Evolutionary conservation across 2,113 vertebrate species (phyloP), one percentile per base, ranked within the genome.

Genomic region (Tragelaphus strepsiceros): DNA sequence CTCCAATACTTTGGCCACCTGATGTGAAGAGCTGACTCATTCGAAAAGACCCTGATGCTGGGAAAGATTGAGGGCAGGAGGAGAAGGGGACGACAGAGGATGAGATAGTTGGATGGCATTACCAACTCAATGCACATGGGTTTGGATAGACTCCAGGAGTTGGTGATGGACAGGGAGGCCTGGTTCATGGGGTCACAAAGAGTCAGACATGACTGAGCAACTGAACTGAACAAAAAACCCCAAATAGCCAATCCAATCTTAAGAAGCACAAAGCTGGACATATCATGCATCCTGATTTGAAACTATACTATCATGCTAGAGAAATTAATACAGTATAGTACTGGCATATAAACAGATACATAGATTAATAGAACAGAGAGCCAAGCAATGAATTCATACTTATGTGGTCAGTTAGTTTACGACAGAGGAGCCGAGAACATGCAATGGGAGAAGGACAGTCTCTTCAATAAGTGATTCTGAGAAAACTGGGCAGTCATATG

Each of bases 141-240:
- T 71, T 35, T 35, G 64, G 2, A n/a, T 17, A 2, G 2, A 21
- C 17, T 35, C 32, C 0, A 4, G 64, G 4, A 35, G 8, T 35
- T 21, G 8, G 17, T 71, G 8, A 21, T 71, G 64, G 64, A 71
- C 64, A 71, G 8, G 64, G n/a, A 35, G 2, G 17, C 64, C 64
- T 71, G 64, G 64, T 71, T 11, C n/a, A 35, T 71, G n/a, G 64
- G n/a, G n/a, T 71, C 7, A 19, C 64, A 21, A 9, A 67, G n/a
- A 71, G 17, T 35, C 17, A 10, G 64, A 62, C 26, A 15, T 61
- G 59, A 61, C 59, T 61, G 26, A 61, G 26, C 2, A 64, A n/a
- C 64, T 64, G 61, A 62, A 30, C 26, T 7, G 6, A 35, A n/a
- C 80, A n/a, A 53, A 82, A 81, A 81, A 54, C 5, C 10, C 78